Conservation (phyloP, 2,797 vertebrate genomes). For the Zalophus californianus region DNA sequence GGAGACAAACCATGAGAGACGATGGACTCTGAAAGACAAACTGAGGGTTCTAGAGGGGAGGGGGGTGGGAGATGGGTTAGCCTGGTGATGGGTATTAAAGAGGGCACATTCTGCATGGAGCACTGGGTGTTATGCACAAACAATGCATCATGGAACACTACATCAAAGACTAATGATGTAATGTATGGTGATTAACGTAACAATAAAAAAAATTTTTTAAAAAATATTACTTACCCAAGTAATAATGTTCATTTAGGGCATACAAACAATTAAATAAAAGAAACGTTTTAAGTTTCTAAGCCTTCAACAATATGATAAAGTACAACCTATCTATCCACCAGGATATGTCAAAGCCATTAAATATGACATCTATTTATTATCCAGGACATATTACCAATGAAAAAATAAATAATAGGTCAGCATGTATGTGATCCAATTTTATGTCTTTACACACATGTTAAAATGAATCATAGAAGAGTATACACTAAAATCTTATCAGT, state of each 20-base stretch:
- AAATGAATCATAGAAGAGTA: not conserved
- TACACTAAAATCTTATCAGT: not conserved
- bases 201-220: too few relatives aligned
- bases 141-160: too few relatives aligned
- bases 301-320: not conserved
- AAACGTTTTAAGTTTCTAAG: not conserved
- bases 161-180: too few relatives aligned
- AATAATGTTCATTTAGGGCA: not conserved
- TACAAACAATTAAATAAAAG: not conserved
- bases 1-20: too few relatives aligned
- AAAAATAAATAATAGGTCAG: not conserved
- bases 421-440: not conserved
- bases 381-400: not conserved
- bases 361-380: not conserved
- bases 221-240: conserved; percentile 6
- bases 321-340: not conserved
- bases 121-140: too few relatives aligned
- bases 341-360: not conserved
- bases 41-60: too few relatives aligned
- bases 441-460: not conserved
- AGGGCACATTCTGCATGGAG: too few relatives aligned
- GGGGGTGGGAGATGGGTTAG: too few relatives aligned
- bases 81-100: too few relatives aligned
- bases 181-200: too few relatives aligned
- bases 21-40: too few relatives aligned